Percentiles rank a stretch among this genome's conserved stretches.
Evolutionary conservation across 2,113 vertebrate species (phyloP).

Genomic region (Narcine bancroftii): DNA sequence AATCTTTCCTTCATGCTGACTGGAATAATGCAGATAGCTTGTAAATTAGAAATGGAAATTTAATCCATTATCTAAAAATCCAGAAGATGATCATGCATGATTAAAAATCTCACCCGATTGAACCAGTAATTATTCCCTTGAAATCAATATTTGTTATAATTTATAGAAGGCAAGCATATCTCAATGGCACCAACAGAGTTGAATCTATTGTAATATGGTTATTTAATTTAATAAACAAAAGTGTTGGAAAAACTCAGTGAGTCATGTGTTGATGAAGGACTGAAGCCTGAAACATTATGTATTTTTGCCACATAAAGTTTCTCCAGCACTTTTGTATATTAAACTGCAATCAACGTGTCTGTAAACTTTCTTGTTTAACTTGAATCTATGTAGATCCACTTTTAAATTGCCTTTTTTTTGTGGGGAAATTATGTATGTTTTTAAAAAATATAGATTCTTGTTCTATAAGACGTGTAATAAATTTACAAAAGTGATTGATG

Average conservation of each 20-base stretch:
- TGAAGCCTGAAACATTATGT: no score
- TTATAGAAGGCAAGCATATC: neutral
- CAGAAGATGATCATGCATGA: neutral
- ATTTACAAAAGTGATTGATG: neutral
- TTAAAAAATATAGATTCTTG: no score
- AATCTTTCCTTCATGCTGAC: neutral
- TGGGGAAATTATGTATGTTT: neutral
- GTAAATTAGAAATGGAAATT: neutral
- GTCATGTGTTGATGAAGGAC: no score
- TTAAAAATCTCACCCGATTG: neutral
- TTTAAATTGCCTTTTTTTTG: neutral
- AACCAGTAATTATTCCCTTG: slow-evolving; percentile 5
- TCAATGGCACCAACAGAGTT: no score
- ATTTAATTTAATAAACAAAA: no score
- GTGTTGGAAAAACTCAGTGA: no score
- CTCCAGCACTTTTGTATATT: no score
- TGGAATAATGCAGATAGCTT: neutral
- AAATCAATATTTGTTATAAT: neutral
- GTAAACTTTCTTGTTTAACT: no score
- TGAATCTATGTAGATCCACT: neutral
- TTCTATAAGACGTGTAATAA: no score
- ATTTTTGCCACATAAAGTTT: no score
- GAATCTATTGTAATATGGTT: no score
- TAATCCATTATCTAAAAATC: neutral
- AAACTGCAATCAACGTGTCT: no score